Evolutionary conservation across 2,888 invertebrate species (phyloP).

Genomic region (Leptinotarsa tumamoca): DNA sequence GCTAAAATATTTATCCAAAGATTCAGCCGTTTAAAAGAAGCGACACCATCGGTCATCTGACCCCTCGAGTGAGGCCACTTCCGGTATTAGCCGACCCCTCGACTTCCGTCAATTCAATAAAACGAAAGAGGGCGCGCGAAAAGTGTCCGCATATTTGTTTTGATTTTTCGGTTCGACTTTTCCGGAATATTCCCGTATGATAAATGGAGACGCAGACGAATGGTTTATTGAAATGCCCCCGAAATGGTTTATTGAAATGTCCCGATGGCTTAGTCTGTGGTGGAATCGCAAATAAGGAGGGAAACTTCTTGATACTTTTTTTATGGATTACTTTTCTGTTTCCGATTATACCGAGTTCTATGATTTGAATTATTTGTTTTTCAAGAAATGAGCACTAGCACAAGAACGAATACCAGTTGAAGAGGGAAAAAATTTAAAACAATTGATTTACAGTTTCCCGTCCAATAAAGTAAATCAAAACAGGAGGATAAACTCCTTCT

Average conservation of each 20-base stretch:
- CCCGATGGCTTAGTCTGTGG: conserved; percentile 59
- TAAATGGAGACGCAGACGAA: conserved; percentile 63
- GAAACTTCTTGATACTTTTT: conserved; percentile 49
- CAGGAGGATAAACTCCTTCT: too few species aligned
- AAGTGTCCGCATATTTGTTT: conserved; percentile 66
- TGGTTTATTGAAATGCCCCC: conserved; percentile 65
- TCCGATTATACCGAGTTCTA: conserved; percentile 56
- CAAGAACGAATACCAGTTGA: not conserved
- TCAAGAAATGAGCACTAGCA: not conserved
- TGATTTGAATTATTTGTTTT: conserved; percentile 45
- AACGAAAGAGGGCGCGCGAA: conserved; percentile 49
- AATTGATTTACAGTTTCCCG: too few species aligned
- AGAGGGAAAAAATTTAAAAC: not conserved
- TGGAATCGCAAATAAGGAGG: conserved; percentile 56
- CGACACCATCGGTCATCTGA: conserved; percentile 60
- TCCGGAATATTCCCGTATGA: conserved; percentile 56
- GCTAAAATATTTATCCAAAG: conserved; percentile 59
- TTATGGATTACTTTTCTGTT: conserved; percentile 58
- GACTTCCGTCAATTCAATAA: conserved; percentile 62
- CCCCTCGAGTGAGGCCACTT: conserved; percentile 54
- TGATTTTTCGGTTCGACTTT: conserved; percentile 61
- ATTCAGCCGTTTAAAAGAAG: conserved; percentile 52
- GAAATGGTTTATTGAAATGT: conserved; percentile 65
- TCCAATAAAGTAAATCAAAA: too few species aligned
- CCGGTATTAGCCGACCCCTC: conserved; percentile 56